Conservation (phyloP, 1,140 invertebrate species). For the Acromyrmex charruanus region DNA sequence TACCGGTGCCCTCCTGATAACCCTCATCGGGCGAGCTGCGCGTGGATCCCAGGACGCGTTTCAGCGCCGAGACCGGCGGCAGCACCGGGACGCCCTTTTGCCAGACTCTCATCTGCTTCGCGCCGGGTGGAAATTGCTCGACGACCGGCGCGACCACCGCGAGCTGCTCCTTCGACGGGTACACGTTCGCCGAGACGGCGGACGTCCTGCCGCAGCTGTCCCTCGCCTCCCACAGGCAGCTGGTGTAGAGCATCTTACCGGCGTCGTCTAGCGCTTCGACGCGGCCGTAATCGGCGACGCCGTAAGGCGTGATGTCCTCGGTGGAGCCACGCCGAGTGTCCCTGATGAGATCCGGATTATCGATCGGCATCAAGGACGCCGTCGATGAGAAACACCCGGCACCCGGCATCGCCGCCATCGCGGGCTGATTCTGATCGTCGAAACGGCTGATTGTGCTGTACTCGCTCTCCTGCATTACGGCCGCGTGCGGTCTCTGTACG, state of each 20-base stretch:
- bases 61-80: slow-evolving; percentile 92
- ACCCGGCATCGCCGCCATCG: slow-evolving; percentile 54
- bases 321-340: slow-evolving; percentile 88
- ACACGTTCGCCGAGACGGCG: slow-evolving; percentile 84
- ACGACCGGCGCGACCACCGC: slow-evolving; percentile 87
- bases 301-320: slow-evolving; percentile 79
- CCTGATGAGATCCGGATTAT: slow-evolving; percentile 94
- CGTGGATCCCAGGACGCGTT: slow-evolving; percentile 91
- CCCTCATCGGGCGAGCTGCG: slow-evolving; percentile 95
- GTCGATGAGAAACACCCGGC: slow-evolving; percentile 89
- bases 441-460: slow-evolving; percentile 75
- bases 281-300: slow-evolving; percentile 75
- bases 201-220: slow-evolving; percentile 84
- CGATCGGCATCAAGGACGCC: slow-evolving; percentile 89
- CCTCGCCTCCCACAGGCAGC: slow-evolving; percentile 87
- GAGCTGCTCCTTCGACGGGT: slow-evolving; percentile 93
- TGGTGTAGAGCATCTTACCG: slow-evolving; percentile 91
- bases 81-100: slow-evolving; percentile 93
- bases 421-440: slow-evolving; percentile 71
- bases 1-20: slow-evolving; percentile 96
- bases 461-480: slow-evolving; percentile 74
- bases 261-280: slow-evolving; percentile 90
- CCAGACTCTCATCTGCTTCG: slow-evolving; percentile 94
- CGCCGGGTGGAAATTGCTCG: slow-evolving; percentile 86
- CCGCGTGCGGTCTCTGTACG: slow-evolving; percentile 78